Conservation (phyloP, 2,113 vertebrate genomes). For the Glaucomys volans region DNA sequence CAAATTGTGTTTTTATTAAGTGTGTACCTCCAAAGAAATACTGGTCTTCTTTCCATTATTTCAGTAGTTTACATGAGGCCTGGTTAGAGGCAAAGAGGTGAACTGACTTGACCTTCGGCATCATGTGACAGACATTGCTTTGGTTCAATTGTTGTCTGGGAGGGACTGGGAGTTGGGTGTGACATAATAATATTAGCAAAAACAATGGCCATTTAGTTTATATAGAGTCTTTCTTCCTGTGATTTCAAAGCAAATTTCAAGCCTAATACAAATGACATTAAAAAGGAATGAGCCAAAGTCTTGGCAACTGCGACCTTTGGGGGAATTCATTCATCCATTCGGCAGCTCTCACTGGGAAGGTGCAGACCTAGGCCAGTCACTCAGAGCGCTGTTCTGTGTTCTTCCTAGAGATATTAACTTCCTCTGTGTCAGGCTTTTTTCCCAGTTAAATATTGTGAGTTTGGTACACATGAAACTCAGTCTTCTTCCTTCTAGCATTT, state of each 20-base stretch:
- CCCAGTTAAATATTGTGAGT: background rate
- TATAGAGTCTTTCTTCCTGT: conserved; percentile 80
- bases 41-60: conserved; percentile 6
- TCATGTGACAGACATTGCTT: conserved; percentile 69
- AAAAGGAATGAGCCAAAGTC: conserved; percentile 35
- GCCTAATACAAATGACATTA: conserved; percentile 48
- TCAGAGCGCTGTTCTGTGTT: background rate
- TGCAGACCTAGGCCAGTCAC: background rate
- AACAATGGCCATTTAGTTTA: conserved; percentile 80
- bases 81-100: conserved; percentile 48
- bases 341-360: too few species aligned
- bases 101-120: conserved; percentile 74
- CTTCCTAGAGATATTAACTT: background rate
- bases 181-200: conserved; percentile 75
- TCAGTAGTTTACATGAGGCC: conserved; percentile 51
- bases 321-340: background rate
- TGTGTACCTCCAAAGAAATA: background rate
- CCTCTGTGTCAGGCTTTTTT: background rate
- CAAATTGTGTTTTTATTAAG: conserved; percentile 47
- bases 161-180: conserved; percentile 65
- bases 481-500: background rate
- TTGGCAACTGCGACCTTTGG: background rate
- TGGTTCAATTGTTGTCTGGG: conserved; percentile 78
- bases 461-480: conserved; percentile 1
- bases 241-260: conserved; percentile 75